Evolutionary conservation across 2,888 invertebrate genomes (phyloP).

Genomic region (Scotopteryx bipunctaria): DNA sequence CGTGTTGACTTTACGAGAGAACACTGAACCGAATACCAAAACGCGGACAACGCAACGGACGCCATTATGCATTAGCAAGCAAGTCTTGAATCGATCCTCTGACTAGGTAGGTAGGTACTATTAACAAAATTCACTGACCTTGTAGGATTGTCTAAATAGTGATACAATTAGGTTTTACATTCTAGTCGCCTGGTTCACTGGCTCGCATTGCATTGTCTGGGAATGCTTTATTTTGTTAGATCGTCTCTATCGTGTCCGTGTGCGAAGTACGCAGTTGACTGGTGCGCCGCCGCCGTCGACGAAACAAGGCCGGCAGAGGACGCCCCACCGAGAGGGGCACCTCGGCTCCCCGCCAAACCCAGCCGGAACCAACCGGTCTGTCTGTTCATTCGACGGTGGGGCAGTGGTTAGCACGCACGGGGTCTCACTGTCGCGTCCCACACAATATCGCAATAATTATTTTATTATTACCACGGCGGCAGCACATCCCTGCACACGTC

Average conservation of each 20-base stretch:
- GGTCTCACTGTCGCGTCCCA: no score
- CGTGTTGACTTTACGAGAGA: constrained; percentile 6
- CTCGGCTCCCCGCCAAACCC: constrained; percentile 34
- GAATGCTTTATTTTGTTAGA: constrained; percentile 51
- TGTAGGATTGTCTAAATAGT: constrained; percentile 40
- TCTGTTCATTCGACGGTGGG: constrained; percentile 49
- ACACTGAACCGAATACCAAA: constrained; percentile 25
- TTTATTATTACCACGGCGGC: constrained; percentile 13
- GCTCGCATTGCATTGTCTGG: constrained; percentile 50
- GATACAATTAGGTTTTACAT: constrained; percentile 35
- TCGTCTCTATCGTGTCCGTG: constrained; percentile 58
- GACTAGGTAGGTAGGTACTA: constrained; percentile 15
- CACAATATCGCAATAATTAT: no score
- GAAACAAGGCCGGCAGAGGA: constrained; percentile 51
- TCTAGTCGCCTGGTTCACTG: constrained; percentile 51
- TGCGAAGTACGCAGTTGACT: constrained; percentile 47
- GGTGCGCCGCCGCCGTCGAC: constrained; percentile 11
- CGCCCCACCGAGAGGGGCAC: constrained; percentile 56
- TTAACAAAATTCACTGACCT: constrained; percentile 63
- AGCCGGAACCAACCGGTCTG: neutral
- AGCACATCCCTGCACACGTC: constrained; percentile 25
- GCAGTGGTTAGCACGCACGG: constrained; percentile 35
- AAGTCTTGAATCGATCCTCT: constrained; percentile 16
- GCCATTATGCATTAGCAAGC: constrained; percentile 37
- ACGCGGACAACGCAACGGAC: constrained; percentile 23